Evolutionary conservation across 2,888 invertebrate genomes (phyloP).

Genomic region (Drosophila meridiana): DNA sequence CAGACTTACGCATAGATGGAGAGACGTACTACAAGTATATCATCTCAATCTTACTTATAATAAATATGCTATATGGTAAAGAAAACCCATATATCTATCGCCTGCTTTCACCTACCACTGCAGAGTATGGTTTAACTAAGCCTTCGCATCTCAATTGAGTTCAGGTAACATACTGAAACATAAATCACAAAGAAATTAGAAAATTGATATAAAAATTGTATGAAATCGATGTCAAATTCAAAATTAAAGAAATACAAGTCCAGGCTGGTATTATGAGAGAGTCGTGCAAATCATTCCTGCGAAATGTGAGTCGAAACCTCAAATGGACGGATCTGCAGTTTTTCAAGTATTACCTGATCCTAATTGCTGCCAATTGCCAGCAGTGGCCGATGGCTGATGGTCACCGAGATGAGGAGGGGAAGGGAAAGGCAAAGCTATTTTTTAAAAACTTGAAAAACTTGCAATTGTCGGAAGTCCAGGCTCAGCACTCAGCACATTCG

Average conservation of each 20-base stretch:
- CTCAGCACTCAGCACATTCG: not conserved
- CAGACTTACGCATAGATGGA: too few relatives aligned
- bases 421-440: too few relatives aligned
- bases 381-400: not conserved
- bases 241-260: constrained; percentile 17
- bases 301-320: not conserved
- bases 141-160: not conserved
- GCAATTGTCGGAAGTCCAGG: not conserved
- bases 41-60: too few relatives aligned
- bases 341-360: constrained; percentile 13
- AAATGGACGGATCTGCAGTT: not conserved
- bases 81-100: too few relatives aligned
- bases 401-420: not conserved
- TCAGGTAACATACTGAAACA: not conserved
- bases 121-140: too few relatives aligned
- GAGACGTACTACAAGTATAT: too few relatives aligned
- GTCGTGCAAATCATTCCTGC: constrained; percentile 3
- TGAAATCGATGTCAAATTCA: constrained; percentile 35
- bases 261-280: not conserved
- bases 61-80: too few relatives aligned
- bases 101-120: too few relatives aligned
- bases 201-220: not conserved
- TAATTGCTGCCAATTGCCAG: not conserved
- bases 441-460: too few relatives aligned
- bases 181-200: not conserved